Evolutionary conservation across 2,113 vertebrate genomes (phyloP).

Genomic region (Lophura nycthemera): DNA sequence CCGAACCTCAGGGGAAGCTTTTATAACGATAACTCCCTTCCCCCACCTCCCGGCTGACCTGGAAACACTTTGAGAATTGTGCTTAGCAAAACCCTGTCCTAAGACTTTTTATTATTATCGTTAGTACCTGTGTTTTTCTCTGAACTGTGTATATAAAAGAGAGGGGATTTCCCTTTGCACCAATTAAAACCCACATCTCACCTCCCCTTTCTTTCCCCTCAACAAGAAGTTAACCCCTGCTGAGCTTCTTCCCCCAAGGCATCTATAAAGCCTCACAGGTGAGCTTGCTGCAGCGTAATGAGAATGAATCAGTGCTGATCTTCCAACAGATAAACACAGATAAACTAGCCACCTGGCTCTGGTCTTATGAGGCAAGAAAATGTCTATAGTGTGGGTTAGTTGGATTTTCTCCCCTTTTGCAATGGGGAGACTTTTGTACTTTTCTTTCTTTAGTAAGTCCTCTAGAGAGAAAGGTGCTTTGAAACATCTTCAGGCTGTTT

Average conservation of each 20-base stretch:
- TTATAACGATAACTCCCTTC: slow-evolving; percentile 8
- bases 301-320: slow-evolving; percentile 80
- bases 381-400: slow-evolving; percentile 21
- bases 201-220: slow-evolving; percentile 64
- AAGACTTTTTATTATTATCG: slow-evolving; percentile 46
- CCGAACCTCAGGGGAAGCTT: slow-evolving; percentile 35
- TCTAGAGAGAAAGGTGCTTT: neutral
- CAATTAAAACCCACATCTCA: slow-evolving; percentile 77
- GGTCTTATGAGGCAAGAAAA: slow-evolving; percentile 53
- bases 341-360: slow-evolving; percentile 67
- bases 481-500: neutral
- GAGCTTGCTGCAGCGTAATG: slow-evolving; percentile 76
- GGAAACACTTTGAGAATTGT: slow-evolving; percentile 41
- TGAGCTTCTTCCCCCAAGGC: slow-evolving; percentile 78
- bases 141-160: slow-evolving; percentile 63
- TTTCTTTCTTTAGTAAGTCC: neutral
- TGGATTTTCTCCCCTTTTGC: slow-evolving; percentile 40
- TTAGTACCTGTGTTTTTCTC: slow-evolving; percentile 54
- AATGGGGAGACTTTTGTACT: no score
- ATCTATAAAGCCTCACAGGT: slow-evolving; percentile 81
- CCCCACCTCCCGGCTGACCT: slow-evolving; percentile 39
- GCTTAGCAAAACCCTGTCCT: slow-evolving; percentile 18
- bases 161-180: slow-evolving; percentile 75
- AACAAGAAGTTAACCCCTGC: slow-evolving; percentile 79
- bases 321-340: slow-evolving; percentile 77